These are phyloP conservation scores for Amblyjoppa fuscipennis DNA, from an alignment of 2,888 invertebrate genomes.

Conservation along the genomic window DNA sequence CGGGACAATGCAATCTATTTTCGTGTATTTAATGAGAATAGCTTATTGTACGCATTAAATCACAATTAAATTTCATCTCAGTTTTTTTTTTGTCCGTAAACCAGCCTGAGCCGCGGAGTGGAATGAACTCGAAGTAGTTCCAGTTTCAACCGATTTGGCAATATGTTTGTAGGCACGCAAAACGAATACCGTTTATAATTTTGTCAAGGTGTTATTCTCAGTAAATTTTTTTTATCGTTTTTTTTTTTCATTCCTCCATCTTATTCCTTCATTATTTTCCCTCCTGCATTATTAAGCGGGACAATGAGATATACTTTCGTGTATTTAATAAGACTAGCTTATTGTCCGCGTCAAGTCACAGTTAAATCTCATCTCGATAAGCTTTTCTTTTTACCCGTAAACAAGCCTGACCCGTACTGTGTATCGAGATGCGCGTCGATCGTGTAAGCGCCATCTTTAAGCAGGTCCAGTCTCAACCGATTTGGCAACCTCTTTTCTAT, in stretches of 20 bases:
- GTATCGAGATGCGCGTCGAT: neutral
- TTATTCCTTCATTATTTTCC: slow-evolving; percentile 33
- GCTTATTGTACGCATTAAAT: slow-evolving; percentile 15
- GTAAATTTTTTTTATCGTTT: neutral
- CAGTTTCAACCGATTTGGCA: neutral
- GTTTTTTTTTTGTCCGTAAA: neutral
- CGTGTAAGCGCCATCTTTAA: neutral
- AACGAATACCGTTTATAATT: slow-evolving; percentile 39
- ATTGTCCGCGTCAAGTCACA: neutral
- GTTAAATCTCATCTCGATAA: neutral
- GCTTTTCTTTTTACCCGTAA: neutral
- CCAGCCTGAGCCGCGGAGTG: neutral
- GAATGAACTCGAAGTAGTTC: neutral
- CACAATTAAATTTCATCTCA: neutral
- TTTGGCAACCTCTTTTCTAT: neutral
- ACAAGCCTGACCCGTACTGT: no score
- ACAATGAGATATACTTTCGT: slow-evolving; percentile 18
- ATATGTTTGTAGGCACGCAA: no score
- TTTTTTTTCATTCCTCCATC: slow-evolving; percentile 2
- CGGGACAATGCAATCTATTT: slow-evolving; percentile 22
- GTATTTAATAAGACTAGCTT: neutral
- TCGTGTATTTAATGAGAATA: neutral
- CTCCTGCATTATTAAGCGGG: neutral
- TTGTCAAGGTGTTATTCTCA: slow-evolving; percentile 58
- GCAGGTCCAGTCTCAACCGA: neutral